These are phyloP conservation scores for Acleris laterana DNA, from an alignment of 2,888 invertebrate genomes.

Conservation along the genomic window DNA sequence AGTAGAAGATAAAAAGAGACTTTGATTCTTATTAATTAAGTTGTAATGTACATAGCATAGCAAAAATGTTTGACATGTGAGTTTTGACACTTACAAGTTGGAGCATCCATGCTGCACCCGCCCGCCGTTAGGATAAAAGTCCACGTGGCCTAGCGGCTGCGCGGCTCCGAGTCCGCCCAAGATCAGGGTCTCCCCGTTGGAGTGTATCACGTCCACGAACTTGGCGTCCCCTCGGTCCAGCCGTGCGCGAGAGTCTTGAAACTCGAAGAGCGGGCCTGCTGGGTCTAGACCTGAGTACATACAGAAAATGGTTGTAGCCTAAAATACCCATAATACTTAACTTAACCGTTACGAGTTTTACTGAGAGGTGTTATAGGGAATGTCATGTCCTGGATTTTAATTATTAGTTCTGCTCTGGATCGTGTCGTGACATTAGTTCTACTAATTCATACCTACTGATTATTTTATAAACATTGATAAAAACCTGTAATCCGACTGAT, in stretches of 20 bases:
- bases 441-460: background rate
- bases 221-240: constrained; percentile 93
- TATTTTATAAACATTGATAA: background rate
- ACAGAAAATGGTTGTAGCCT: background rate
- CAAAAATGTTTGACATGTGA: too few relatives aligned
- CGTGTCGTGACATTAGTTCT: too few relatives aligned
- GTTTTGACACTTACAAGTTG: constrained; percentile 84
- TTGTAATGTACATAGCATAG: too few relatives aligned
- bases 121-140: constrained; percentile 96
- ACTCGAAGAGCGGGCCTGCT: constrained; percentile 95
- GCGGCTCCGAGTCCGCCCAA: constrained; percentile 95
- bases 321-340: background rate
- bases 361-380: background rate
- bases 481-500: constrained; percentile 93
- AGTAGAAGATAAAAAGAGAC: too few relatives aligned
- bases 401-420: too few relatives aligned
- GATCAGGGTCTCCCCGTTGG: constrained; percentile 96
- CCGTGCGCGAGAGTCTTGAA: constrained; percentile 93
- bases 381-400: background rate
- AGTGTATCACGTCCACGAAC: constrained; percentile 97
- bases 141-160: constrained; percentile 96
- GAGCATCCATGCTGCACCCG: constrained; percentile 96
- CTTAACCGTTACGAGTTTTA: too few relatives aligned
- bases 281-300: constrained; percentile 89
- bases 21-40: too few relatives aligned